A percentile compares a stretch with the other conserved stretches of the same genome.
Evolutionary conservation across 2,113 vertebrate species (phyloP).

Genomic region (Amblyornis subalaris): DNA sequence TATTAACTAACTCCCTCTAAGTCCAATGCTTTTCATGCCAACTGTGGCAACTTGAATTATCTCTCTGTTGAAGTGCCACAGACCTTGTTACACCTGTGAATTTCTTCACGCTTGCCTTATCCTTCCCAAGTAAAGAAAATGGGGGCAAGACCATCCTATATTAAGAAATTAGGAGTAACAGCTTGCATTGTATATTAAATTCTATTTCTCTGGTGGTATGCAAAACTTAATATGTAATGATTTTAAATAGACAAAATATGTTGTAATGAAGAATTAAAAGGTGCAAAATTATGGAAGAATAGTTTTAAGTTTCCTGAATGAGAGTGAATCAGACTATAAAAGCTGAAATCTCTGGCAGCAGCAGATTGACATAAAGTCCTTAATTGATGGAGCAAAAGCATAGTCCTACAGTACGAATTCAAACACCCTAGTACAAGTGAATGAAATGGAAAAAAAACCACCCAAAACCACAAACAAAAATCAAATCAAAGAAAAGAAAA

Average conservation of each 20-base stretch:
- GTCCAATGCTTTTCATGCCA: not conserved
- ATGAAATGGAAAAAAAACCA: not conserved
- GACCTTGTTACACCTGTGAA: not conserved
- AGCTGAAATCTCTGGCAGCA: not conserved
- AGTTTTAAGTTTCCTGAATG: not conserved
- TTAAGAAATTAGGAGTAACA: not conserved
- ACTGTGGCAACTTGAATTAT: not conserved
- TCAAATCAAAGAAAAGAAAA: not conserved
- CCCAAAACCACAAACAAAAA: not conserved
- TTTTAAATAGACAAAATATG: not conserved
- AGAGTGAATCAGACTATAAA: not conserved
- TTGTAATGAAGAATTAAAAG: not conserved
- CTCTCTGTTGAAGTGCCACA: not conserved
- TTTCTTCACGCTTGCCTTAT: not conserved
- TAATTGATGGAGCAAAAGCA: not conserved
- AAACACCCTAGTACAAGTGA: not conserved
- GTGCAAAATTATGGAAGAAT: not conserved
- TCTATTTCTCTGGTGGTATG: not conserved
- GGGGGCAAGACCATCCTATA: not conserved
- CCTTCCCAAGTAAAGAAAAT: not conserved
- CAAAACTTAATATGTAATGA: not conserved
- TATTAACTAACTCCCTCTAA: not conserved
- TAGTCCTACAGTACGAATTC: not conserved
- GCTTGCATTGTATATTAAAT: not conserved
- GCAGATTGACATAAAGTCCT: not conserved